phyloP scores from a whole-genome alignment of 2,797 vertebrate species.

The Antennarius maculatus region DNA sequence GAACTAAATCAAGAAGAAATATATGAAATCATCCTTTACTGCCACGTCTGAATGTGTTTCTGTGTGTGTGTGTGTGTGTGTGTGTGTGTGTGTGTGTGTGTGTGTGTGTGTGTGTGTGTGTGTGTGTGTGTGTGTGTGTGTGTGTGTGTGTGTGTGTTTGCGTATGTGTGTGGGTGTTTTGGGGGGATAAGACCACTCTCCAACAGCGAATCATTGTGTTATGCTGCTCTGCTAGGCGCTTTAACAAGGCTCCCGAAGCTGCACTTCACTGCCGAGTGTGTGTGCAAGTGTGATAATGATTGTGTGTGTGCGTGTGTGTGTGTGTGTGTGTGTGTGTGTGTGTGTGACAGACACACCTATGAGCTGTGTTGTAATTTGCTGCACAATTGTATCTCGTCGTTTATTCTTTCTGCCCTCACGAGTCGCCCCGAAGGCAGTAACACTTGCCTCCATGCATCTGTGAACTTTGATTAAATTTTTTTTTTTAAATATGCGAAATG shows the following conservation, averaged over 20 bases:
- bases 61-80: background rate
- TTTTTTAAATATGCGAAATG: too few species aligned
- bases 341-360: slow-evolving; percentile 21
- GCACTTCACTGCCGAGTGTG: slow-evolving; percentile 36
- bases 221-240: slow-evolving; percentile 67
- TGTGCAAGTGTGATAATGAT: background rate
- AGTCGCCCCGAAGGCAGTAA: background rate
- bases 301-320: slow-evolving; percentile 16
- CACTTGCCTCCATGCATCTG: too few species aligned
- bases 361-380: slow-evolving; percentile 24
- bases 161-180: slow-evolving; percentile 1
- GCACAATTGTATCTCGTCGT: slow-evolving; percentile 27
- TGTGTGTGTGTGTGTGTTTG: slow-evolving; percentile 20
- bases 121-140: background rate
- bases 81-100: too few species aligned
- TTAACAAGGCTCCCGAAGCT: slow-evolving; percentile 57
- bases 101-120: too few species aligned
- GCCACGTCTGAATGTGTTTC: slow-evolving; percentile 11
- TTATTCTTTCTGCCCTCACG: slow-evolving; percentile 11
- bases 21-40: slow-evolving; percentile 38
- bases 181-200: slow-evolving; percentile 42
- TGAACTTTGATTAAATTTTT: too few species aligned
- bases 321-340: slow-evolving; percentile 7
- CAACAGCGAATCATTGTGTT: slow-evolving; percentile 67
- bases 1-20: slow-evolving; percentile 31